Evolutionary conservation across 2,888 invertebrate genomes (phyloP).

Genomic region (Netelia fuscicornis): DNA sequence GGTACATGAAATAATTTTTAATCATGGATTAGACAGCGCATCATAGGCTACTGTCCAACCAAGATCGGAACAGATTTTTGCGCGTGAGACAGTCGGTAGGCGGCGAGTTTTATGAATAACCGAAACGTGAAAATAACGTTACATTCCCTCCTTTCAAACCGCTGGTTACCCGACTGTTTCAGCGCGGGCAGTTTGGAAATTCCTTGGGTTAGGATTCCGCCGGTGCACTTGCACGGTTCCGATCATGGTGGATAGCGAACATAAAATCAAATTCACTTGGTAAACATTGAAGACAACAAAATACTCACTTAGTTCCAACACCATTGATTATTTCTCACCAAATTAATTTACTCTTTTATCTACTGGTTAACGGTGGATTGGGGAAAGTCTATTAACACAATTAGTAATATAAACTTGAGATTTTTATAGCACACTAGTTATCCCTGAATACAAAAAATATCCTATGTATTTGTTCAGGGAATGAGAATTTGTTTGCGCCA

Average conservation of each 20-base stretch:
- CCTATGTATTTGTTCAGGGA: too few species aligned
- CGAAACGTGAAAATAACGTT: too few species aligned
- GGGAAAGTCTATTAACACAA: neutral
- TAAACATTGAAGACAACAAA: neutral
- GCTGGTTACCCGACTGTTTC: neutral
- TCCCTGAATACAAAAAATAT: neutral
- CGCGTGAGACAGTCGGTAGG: too few species aligned
- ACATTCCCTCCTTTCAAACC: neutral
- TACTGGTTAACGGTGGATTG: neutral
- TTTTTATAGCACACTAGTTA: neutral
- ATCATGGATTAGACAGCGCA: too few species aligned
- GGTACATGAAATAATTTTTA: too few species aligned
- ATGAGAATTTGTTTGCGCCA: too few species aligned
- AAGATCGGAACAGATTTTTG: too few species aligned
- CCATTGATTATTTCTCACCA: neutral
- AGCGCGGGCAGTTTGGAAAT: neutral
- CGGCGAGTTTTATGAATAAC: too few species aligned
- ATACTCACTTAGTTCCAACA: neutral
- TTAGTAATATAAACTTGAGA: neutral
- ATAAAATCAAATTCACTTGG: neutral
- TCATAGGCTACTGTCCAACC: too few species aligned
- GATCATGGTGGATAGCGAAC: neutral
- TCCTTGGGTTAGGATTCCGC: neutral
- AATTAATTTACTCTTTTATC: neutral
- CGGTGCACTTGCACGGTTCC: neutral